Conservation (phyloP, 2,888 invertebrate genomes). For the Caenorhabditis doughertyi region DNA sequence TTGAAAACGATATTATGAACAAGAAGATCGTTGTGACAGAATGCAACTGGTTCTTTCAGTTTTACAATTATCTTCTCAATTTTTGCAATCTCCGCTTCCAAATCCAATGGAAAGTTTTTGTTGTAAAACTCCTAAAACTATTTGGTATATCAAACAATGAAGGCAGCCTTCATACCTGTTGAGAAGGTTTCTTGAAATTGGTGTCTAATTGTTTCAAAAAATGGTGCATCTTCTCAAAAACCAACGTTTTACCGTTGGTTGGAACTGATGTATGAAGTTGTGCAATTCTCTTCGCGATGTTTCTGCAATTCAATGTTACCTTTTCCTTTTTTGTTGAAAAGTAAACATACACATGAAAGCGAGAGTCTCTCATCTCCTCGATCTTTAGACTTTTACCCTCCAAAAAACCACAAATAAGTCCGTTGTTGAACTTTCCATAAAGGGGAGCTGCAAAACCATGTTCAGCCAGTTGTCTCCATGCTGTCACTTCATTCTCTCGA, state of each 20-base stretch:
- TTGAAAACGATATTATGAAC: conserved; percentile 91
- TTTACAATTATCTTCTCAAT: conserved; percentile 52
- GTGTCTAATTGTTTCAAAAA: conserved; percentile 55
- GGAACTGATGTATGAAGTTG: conserved; percentile 75
- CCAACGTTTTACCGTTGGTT: conserved; percentile 53
- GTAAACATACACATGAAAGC: conserved; percentile 40
- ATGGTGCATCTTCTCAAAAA: conserved; percentile 65
- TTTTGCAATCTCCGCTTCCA: conserved; percentile 34
- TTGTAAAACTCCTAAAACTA: conserved; percentile 58
- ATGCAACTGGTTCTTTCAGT: conserved; percentile 86
- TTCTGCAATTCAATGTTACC: conserved; percentile 65
- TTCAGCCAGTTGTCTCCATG: conserved; percentile 73
- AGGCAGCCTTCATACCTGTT: conserved; percentile 27
- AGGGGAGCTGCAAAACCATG: conserved; percentile 89
- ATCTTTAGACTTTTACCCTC: conserved; percentile 87
- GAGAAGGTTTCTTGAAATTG: conserved; percentile 29
- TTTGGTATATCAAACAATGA: background rate
- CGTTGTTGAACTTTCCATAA: conserved; percentile 94
- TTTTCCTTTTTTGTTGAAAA: background rate
- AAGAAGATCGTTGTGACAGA: conserved; percentile 97
- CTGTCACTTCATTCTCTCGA: conserved; percentile 76
- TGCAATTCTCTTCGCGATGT: conserved; percentile 75
- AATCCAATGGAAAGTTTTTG: conserved; percentile 49
- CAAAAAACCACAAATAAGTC: conserved; percentile 90
- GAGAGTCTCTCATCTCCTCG: conserved; percentile 81